Conservation (phyloP, 2,113 vertebrate genomes). For the Phrynosoma blainvillii region DNA sequence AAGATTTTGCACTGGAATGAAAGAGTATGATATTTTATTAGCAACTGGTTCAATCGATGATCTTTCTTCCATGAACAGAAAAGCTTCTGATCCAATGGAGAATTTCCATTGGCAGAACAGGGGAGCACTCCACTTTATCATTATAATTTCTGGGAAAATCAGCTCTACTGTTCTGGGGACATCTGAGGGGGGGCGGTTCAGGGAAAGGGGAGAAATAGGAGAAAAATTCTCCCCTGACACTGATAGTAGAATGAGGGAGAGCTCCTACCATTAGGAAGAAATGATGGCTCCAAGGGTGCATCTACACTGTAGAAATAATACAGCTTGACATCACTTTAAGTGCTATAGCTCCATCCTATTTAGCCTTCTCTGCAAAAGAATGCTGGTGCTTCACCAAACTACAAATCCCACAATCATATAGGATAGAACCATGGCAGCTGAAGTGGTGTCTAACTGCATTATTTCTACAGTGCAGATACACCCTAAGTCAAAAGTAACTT, state of each 20-base stretch:
- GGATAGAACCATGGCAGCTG: too few species aligned
- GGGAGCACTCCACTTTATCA: not conserved
- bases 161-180: not conserved
- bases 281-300: not conserved
- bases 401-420: too few species aligned
- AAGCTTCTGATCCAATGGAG: not conserved
- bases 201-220: not conserved
- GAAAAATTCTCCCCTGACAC: not conserved
- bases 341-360: too few species aligned
- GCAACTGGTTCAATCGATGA: not conserved
- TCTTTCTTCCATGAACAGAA: not conserved
- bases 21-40: conserved; percentile 15
- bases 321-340: too few species aligned
- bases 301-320: too few species aligned
- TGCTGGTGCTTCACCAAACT: too few species aligned
- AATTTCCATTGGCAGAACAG: not conserved
- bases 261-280: not conserved
- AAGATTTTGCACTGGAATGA: not conserved
- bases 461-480: not conserved
- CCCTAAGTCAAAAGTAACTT: not conserved
- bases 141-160: not conserved
- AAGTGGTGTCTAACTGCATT: too few species aligned
- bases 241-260: not conserved
- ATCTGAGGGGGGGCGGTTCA: too few species aligned
- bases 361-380: too few species aligned